Evolutionary conservation across 2,113 vertebrate species (phyloP).

Genomic region (Muntiacus reevesi): DNA sequence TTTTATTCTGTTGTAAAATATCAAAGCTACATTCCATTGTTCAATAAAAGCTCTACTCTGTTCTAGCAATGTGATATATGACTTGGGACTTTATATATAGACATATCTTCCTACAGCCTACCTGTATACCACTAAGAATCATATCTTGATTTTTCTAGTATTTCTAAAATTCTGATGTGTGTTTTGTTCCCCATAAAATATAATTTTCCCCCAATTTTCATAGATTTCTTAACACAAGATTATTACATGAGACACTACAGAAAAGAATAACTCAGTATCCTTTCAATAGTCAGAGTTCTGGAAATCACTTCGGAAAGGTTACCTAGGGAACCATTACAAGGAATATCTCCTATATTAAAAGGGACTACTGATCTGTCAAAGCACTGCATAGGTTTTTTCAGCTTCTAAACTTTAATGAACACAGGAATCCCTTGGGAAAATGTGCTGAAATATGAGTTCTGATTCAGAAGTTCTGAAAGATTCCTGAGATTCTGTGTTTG

Average conservation of each 20-base stretch:
- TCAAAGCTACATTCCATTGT: background rate
- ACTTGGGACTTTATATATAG: background rate
- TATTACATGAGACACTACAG: background rate
- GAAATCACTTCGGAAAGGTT: background rate
- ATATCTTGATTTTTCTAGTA: background rate
- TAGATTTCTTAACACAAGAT: background rate
- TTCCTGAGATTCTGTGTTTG: background rate
- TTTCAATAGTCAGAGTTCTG: background rate
- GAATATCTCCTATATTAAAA: background rate
- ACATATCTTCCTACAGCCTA: background rate
- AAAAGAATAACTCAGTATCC: background rate
- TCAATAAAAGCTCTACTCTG: background rate
- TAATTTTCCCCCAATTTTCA: background rate
- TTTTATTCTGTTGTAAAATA: background rate
- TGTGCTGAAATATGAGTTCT: background rate
- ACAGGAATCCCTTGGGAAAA: background rate
- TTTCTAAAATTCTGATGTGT: background rate
- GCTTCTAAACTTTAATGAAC: background rate
- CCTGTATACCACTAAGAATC: background rate
- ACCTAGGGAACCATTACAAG: background rate
- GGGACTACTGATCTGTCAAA: background rate
- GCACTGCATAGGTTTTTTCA: background rate
- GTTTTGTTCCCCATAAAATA: background rate
- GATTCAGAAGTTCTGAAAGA: background rate
- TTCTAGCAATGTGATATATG: background rate